Percentiles rank a stretch among this genome's conserved stretches.
These are phyloP conservation scores for Drosophila pegasa DNA, from an alignment of 2,888 invertebrate genomes.

Conservation along the genomic window DNA sequence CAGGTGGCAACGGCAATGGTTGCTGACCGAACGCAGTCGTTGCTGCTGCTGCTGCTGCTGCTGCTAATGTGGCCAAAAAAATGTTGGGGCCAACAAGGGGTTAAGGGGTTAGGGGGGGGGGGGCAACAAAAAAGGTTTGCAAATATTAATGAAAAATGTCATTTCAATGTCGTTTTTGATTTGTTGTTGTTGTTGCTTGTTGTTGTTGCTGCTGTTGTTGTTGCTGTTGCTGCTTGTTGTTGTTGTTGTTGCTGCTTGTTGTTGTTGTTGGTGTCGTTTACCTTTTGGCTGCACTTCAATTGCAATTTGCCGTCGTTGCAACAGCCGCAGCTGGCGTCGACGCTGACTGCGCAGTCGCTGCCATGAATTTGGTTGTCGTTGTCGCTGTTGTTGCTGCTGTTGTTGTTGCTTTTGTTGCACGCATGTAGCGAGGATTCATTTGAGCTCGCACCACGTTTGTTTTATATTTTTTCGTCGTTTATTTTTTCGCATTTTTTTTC, in stretches of 20 bases:
- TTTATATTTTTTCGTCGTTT: constrained; percentile 34
- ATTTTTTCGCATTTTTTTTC: constrained; percentile 24
- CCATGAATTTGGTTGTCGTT: constrained; percentile 36
- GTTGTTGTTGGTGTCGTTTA: constrained; percentile 81
- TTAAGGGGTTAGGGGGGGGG: not conserved
- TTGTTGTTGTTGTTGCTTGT: constrained; percentile 35
- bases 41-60: not conserved
- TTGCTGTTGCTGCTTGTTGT: constrained; percentile 44
- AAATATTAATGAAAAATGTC: constrained; percentile 79
- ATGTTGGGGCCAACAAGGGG: not conserved
- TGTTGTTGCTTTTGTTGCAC: constrained; percentile 66
- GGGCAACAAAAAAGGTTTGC: constrained; percentile 29
- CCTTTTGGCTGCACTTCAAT: constrained; percentile 80
- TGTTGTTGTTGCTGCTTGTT: constrained; percentile 39
- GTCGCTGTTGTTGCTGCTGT: constrained; percentile 16
- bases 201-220: constrained; percentile 63
- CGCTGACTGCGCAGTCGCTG: constrained; percentile 32
- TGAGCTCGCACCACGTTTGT: constrained; percentile 48
- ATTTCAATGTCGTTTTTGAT: constrained; percentile 81
- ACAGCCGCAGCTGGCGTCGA: constrained; percentile 36
- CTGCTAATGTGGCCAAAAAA: constrained; percentile 44
- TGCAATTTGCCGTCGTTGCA: constrained; percentile 65
- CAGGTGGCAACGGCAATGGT: constrained; percentile 61
- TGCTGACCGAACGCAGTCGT: constrained; percentile 52
- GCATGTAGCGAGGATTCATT: constrained; percentile 75